Conservation (phyloP, 2,113 vertebrate genomes). For the Ptilorrhoa leucosticta region DNA sequence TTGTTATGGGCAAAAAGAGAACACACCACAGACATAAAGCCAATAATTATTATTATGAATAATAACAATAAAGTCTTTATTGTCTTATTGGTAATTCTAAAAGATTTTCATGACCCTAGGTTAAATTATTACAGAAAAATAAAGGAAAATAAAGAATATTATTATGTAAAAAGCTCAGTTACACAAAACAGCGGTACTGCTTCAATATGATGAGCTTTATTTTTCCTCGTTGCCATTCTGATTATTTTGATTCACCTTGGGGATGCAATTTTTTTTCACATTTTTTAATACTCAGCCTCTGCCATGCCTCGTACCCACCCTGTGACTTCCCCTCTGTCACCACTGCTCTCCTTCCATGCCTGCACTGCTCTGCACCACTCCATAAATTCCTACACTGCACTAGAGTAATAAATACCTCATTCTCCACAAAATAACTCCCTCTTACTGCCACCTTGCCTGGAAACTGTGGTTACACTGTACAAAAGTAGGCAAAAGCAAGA, state of each 20-base stretch:
- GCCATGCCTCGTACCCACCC: rapidly evolving
- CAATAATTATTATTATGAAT: neutral
- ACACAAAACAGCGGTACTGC: rapidly evolving
- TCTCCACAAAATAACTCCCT: neutral
- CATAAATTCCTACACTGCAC: neutral
- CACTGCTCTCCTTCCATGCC: rapidly evolving
- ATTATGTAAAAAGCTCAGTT: neutral
- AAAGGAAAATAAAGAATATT: neutral
- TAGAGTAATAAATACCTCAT: neutral
- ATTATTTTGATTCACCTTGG: neutral
- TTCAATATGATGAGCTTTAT: neutral
- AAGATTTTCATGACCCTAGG: neutral
- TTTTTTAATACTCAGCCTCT: neutral
- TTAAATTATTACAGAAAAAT: neutral
- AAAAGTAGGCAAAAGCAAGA: neutral
- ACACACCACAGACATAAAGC: neutral
- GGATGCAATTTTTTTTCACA: neutral
- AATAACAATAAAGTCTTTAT: neutral
- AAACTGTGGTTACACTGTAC: rapidly evolving
- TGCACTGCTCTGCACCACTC: neutral
- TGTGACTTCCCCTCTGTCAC: neutral
- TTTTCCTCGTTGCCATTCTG: neutral
- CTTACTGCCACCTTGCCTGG: neutral
- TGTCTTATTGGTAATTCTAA: neutral
- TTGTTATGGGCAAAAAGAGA: neutral